Conservation (phyloP, 1,140 invertebrate species). For the Battus philenor region DNA sequence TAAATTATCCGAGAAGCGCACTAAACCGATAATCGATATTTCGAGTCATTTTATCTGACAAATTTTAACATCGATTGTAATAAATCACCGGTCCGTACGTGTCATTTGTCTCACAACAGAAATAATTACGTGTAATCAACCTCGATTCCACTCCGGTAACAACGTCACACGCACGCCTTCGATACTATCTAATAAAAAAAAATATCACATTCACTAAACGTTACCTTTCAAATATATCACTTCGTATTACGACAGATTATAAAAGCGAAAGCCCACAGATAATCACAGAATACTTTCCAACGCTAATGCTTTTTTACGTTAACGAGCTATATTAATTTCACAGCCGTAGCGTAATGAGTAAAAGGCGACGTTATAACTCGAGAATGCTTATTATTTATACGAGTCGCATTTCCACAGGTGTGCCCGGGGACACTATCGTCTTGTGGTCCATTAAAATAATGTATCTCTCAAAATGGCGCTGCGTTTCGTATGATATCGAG, state of each 20-base stretch:
- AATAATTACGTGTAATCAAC: no score
- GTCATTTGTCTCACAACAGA: no score
- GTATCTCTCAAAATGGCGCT: constrained; percentile 39
- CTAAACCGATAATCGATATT: no score
- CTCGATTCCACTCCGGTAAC: no score
- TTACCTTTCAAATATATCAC: constrained; percentile 9
- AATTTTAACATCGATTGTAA: no score
- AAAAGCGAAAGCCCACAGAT: constrained; percentile 16
- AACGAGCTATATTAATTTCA: constrained; percentile 13
- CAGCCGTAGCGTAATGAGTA: constrained; percentile 7
- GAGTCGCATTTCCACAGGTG: constrained; percentile 21
- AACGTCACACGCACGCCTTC: no score
- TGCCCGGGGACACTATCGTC: constrained; percentile 22
- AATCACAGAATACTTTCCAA: constrained; percentile 8
- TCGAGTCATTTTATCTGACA: no score
- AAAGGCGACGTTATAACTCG: constrained; percentile 3
- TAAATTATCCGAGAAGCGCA: no score
- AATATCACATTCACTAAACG: constrained; percentile 6
- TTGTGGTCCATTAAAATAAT: constrained; percentile 43
- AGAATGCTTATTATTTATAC: constrained; percentile 20
- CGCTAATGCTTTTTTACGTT: constrained; percentile 15
- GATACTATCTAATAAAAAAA: no score
- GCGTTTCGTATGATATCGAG: constrained; percentile 32
- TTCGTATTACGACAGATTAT: constrained; percentile 8
- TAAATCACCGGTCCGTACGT: no score